phyloP scores from a whole-genome alignment of 2,113 vertebrate genomes.

The Pangasianodon hypophthalmus region DNA sequence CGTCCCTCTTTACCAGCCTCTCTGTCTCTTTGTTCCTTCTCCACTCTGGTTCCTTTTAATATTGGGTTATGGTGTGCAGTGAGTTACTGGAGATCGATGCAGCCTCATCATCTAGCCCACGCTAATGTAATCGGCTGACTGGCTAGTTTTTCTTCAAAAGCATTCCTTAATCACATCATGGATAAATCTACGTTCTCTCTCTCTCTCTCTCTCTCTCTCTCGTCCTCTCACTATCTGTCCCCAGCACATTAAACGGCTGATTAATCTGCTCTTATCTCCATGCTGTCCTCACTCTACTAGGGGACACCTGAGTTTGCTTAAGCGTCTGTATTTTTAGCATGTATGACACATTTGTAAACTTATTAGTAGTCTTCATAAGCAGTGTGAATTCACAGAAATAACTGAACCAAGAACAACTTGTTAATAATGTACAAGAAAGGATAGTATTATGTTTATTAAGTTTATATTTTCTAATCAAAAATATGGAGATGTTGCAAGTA shows the following conservation, averaged over 20 bases:
- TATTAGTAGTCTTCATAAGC: neutral
- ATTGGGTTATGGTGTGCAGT: constrained; percentile 66
- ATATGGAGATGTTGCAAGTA: neutral
- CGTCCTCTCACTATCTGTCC: constrained; percentile 32
- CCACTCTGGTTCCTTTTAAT: constrained; percentile 57
- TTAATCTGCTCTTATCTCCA: constrained; percentile 47
- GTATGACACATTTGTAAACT: neutral
- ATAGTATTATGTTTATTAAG: neutral
- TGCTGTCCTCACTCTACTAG: constrained; percentile 52
- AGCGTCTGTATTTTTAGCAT: neutral
- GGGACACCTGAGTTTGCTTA: constrained; percentile 18
- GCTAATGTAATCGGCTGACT: constrained; percentile 75
- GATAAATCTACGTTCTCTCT: constrained; percentile 62
- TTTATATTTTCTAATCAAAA: neutral
- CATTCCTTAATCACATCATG: constrained; percentile 74
- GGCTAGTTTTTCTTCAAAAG: constrained; percentile 74
- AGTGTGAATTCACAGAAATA: neutral
- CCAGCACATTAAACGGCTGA: constrained; percentile 41
- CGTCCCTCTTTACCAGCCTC: constrained; percentile 21
- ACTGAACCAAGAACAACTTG: neutral
- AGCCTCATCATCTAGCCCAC: constrained; percentile 64
- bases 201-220: constrained; percentile 23
- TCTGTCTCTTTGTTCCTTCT: constrained; percentile 29
- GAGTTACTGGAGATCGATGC: constrained; percentile 71
- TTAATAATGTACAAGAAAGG: neutral